Conservation (phyloP, 2,888 invertebrate genomes). For the Gerris lacustris region DNA sequence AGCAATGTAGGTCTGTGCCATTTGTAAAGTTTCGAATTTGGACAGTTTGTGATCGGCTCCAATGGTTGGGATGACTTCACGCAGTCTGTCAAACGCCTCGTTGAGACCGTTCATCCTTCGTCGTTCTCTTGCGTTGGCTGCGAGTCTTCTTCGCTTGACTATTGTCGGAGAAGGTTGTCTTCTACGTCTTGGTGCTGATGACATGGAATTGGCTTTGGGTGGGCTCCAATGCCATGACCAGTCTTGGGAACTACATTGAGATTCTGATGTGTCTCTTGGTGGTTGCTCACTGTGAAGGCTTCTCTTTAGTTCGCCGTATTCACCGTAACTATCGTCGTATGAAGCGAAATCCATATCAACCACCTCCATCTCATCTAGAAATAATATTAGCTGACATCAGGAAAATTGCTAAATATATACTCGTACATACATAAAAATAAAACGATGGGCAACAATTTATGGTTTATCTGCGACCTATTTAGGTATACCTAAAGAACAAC, state of each 20-base stretch:
- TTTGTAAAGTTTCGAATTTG: conserved; percentile 65
- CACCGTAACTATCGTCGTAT: background rate
- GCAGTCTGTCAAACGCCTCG: conserved; percentile 57
- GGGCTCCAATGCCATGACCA: background rate
- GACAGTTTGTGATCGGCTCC: conserved; percentile 59
- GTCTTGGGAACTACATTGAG: background rate
- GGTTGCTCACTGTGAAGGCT: background rate
- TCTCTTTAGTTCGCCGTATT: background rate
- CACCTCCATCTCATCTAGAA: background rate
- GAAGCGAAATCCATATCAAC: background rate
- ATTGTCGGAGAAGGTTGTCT: conserved; percentile 35
- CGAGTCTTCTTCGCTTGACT: conserved; percentile 49
- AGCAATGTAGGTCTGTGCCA: conserved; percentile 64
- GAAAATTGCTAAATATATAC: no score
- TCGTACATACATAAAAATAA: no score
- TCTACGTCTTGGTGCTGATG: conserved; percentile 10
- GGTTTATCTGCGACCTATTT: no score
- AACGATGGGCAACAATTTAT: no score
- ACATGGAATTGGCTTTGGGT: background rate
- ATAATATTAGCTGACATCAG: background rate
- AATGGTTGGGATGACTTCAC: conserved; percentile 58
- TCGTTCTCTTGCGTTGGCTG: conserved; percentile 61
- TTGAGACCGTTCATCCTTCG: conserved; percentile 64
- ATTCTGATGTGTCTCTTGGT: background rate
- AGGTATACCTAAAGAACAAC: no score